Conservation (phyloP, 30 jellyfish, hydroid and myxozoan genomes). For the Aurelia sp. region DNA sequence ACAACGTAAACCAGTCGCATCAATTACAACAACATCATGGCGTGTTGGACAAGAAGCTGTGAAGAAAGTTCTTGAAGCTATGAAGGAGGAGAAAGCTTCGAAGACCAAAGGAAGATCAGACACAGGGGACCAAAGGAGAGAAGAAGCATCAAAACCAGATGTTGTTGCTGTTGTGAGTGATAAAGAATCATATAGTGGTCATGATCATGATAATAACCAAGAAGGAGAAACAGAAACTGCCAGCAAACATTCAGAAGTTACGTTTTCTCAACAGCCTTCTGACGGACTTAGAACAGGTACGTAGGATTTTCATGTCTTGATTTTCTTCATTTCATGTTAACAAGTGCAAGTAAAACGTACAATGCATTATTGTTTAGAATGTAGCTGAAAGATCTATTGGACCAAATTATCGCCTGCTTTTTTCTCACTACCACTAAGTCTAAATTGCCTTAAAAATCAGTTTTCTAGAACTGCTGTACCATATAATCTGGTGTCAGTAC, state of each 20-base stretch:
- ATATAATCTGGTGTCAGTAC: no score
- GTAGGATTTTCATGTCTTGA: background rate
- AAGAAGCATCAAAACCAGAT: background rate
- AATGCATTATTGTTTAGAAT: no score
- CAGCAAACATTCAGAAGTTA: background rate
- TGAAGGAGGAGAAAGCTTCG: conserved; percentile 30
- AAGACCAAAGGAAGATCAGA: background rate
- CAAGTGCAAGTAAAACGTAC: no score
- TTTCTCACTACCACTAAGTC: no score
- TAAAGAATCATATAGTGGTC: background rate
- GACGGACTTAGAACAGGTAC: background rate
- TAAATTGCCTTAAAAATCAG: no score
- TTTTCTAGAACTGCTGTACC: no score
- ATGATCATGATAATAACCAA: background rate
- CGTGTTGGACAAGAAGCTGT: conserved; percentile 90
- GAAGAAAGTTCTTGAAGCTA: conserved; percentile 60
- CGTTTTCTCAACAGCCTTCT: background rate
- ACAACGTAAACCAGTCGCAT: conserved; percentile 59
- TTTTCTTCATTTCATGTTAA: no score
- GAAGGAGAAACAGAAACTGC: background rate
- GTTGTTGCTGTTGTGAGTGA: background rate
- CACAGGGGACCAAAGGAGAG: background rate
- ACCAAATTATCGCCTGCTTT: no score
- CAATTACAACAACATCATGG: conserved; percentile 86
- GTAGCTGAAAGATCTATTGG: no score